phyloP scores from a whole-genome alignment of 2,113 vertebrate genomes.

The Neodon shergylaensis region DNA sequence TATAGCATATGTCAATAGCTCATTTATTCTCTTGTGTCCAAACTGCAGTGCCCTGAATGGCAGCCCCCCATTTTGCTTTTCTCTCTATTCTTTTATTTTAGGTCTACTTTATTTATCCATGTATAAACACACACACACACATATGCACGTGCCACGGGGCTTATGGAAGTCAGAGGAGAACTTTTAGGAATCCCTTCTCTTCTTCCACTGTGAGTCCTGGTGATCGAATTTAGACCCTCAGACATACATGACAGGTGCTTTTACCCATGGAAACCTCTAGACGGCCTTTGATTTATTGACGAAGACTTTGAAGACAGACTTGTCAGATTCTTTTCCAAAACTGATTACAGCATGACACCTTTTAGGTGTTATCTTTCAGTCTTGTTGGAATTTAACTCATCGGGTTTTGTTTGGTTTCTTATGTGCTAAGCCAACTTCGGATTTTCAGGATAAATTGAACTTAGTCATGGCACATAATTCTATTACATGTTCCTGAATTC shows the following conservation, averaged over 20 bases:
- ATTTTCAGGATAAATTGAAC: neutral
- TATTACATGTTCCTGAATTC: neutral
- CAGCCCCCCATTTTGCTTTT: neutral
- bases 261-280: neutral
- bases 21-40: neutral
- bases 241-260: neutral
- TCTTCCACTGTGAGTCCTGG: neutral
- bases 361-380: neutral
- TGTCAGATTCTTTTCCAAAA: neutral
- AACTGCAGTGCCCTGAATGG: neutral
- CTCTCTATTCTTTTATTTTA: neutral
- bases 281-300: neutral
- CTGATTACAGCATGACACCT: neutral
- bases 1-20: neutral
- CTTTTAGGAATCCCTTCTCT: neutral
- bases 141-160: rapidly evolving
- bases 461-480: neutral
- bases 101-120: neutral
- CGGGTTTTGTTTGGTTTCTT: neutral
- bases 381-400: neutral
- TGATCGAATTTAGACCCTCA: neutral
- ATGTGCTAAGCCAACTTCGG: neutral
- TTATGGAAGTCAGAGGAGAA: neutral
- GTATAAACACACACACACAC: neutral
- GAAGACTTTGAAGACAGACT: neutral